Conservation (phyloP, 2,888 invertebrate species). For the Meandrusa payeni region DNA sequence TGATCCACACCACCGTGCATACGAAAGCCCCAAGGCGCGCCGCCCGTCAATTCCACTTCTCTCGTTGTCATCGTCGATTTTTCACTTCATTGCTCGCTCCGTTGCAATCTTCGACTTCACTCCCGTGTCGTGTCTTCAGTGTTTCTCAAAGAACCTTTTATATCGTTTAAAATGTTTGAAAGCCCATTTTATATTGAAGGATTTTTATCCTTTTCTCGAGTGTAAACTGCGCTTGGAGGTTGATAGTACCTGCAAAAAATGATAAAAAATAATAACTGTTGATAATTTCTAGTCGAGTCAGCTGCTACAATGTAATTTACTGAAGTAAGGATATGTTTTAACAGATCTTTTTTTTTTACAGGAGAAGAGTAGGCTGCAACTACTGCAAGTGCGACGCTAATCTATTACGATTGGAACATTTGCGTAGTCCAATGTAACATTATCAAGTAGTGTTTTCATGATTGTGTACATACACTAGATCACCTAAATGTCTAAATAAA, state of each 20-base stretch:
- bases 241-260: conserved; percentile 18
- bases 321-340: no score
- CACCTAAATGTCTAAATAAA: no score
- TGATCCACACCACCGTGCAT: conserved; percentile 92
- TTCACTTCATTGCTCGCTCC: conserved; percentile 51
- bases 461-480: no score
- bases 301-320: no score
- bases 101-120: conserved; percentile 10
- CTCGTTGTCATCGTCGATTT: conserved; percentile 82
- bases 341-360: no score
- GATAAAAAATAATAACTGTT: not conserved
- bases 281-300: no score
- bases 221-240: not conserved
- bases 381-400: no score
- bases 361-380: no score
- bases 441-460: no score
- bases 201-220: not conserved
- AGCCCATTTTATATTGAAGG: conserved; percentile 5
- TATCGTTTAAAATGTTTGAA: conserved; percentile 7
- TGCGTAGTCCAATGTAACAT: no score
- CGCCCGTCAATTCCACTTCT: conserved; percentile 89
- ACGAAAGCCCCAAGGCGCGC: conserved; percentile 94
- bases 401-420: no score
- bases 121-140: conserved; percentile 4
- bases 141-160: conserved; percentile 4